Evolutionary conservation across 2,797 vertebrate genomes (phyloP).

Genomic region (Macroramphosus scolopax): DNA sequence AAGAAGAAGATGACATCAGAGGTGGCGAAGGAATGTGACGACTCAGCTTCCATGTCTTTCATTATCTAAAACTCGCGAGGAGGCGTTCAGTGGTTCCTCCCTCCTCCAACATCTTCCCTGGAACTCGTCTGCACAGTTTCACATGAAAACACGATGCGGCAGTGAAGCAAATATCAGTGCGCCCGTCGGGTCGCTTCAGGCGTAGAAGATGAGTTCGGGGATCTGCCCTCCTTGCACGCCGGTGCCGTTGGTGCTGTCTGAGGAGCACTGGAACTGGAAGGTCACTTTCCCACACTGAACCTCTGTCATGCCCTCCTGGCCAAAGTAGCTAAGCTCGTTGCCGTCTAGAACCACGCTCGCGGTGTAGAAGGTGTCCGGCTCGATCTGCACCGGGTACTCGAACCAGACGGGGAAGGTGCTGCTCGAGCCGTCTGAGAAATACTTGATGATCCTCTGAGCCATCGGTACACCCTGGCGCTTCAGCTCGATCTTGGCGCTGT

Average conservation of each 20-base stretch:
- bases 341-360: conserved; percentile 95
- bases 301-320: conserved; percentile 98
- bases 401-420: conserved; percentile 94
- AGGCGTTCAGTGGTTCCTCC: too few species aligned
- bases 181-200: conserved; percentile 70
- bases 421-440: conserved; percentile 96
- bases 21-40: conserved; percentile 5
- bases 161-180: conserved; percentile 12
- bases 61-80: too few species aligned
- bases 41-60: background rate
- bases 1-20: background rate
- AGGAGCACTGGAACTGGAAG: conserved; percentile 98
- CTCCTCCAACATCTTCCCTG: too few species aligned
- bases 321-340: conserved; percentile 97
- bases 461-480: conserved; percentile 90
- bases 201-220: conserved; percentile 97
- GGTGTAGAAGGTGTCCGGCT: conserved; percentile 96
- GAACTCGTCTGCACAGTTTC: conserved; percentile 5
- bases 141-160: conserved; percentile 14
- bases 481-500: conserved; percentile 96
- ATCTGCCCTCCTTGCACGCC: conserved; percentile 98
- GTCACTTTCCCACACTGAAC: conserved; percentile 97
- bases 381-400: conserved; percentile 95
- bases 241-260: conserved; percentile 97
- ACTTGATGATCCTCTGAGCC: conserved; percentile 90